These are phyloP conservation scores for Zeuzera pyrina DNA, from an alignment of 2,888 invertebrate genomes.

Conservation along the genomic window DNA sequence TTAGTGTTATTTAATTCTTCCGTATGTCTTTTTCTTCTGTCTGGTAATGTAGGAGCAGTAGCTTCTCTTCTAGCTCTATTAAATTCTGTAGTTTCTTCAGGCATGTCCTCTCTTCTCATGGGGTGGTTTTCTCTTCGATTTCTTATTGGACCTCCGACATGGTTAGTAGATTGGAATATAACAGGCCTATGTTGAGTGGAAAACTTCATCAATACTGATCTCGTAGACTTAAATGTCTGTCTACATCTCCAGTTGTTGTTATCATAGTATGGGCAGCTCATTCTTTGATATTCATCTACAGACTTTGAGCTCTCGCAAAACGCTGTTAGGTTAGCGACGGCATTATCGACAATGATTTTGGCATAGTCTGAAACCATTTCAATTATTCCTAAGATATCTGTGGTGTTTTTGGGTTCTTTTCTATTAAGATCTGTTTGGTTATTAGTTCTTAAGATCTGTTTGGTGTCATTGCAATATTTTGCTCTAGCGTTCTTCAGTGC, in stretches of 20 bases:
- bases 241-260: neutral
- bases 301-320: constrained; percentile 33
- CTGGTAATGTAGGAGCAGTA: too few species aligned
- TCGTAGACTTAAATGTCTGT: constrained; percentile 16
- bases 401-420: constrained; percentile 1
- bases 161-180: constrained; percentile 25
- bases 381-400: constrained; percentile 31
- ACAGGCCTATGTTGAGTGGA: constrained; percentile 33
- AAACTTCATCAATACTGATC: too few species aligned
- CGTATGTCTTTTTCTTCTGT: too few species aligned
- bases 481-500: constrained; percentile 33
- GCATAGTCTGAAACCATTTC: constrained; percentile 28
- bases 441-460: constrained; percentile 9
- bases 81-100: too few species aligned
- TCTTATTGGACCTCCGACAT: constrained; percentile 11
- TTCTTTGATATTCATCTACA: constrained; percentile 26
- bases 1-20: too few species aligned
- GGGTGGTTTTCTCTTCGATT: too few species aligned
- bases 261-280: constrained; percentile 16
- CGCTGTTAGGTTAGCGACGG: constrained; percentile 27
- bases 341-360: constrained; percentile 25
- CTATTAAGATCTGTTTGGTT: too few species aligned
- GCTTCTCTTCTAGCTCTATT: too few species aligned
- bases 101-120: too few species aligned
- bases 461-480: constrained; percentile 34